Base-by-base conservation (phyloP, 2,888 invertebrate species). In the Eugnorisma glareosa region DNA sequence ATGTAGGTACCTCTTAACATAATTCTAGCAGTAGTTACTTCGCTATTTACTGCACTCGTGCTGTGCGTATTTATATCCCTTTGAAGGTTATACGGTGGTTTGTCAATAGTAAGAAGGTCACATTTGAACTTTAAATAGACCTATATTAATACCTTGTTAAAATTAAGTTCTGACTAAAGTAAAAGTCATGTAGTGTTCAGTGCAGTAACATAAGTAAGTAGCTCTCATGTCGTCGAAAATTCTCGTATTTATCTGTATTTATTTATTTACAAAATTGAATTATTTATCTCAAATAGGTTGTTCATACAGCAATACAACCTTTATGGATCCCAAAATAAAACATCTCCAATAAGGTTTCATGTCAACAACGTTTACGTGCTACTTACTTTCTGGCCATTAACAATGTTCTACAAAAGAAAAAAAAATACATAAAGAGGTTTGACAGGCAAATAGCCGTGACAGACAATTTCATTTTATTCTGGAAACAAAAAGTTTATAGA, bases 51-150 rank as follows among this genome's bases (percentile, higher is more conserved):
- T 73, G 21, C 31, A 1, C 28, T 63, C 40, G 37, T n/a, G n/a
- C n/a, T n/a, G 21, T 74, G 10, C 57, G n/a, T 75, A 69, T 75
- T 69, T 81, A 75, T 79, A 79, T 37, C 15, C n/a, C 51, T 35
- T 24, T 31, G 1, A 73, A 80, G 70, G 70, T 71, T 73, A 61
- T 43, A 13, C 40, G 1, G 45, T 40, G 48, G 8, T 28, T 51
- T 61, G 45, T 73, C 73, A 67, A 78, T 64, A 71, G 21, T 18
- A 67, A 67, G 40, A 40, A 67, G 35, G 71, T 71, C 35, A 63
- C 67, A 71, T 69, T 78, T 63, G 18, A 57, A 70, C 54, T 81
- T 67, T 76, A 66, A 63, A 71, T 57, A 57, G 54, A 21, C 8
- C 18, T 28, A 45, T 61, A 35, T 37, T 51, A 71, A 63, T 43